phyloP scores from a whole-genome alignment of 1,140 invertebrate species.

The Ladona fulva region DNA sequence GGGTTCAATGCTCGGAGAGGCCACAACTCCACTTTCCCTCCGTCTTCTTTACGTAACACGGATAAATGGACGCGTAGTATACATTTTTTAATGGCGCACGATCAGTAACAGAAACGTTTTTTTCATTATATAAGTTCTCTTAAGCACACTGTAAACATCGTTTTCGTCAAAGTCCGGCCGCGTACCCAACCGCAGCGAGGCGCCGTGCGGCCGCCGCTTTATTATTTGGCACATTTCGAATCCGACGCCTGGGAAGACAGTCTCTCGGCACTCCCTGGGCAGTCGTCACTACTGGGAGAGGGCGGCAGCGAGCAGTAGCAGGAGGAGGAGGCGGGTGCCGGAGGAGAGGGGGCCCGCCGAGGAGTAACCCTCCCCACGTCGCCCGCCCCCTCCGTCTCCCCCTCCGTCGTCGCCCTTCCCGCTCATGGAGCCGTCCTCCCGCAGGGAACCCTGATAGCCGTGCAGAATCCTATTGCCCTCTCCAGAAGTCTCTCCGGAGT shows the following conservation, averaged over 20 bases:
- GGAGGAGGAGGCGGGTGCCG: background rate
- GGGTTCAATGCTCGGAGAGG: no score
- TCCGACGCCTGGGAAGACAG: no score
- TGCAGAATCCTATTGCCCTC: constrained; percentile 2
- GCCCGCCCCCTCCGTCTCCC: background rate
- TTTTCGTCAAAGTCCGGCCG: background rate
- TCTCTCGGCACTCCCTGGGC: no score
- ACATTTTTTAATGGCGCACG: background rate
- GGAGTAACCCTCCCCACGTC: background rate
- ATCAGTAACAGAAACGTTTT: constrained; percentile 1
- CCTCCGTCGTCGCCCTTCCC: constrained; percentile 11
- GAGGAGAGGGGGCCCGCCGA: background rate
- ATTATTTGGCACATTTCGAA: background rate
- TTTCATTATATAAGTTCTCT: background rate
- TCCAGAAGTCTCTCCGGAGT: constrained; percentile 11
- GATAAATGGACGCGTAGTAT: background rate
- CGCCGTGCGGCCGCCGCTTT: no score
- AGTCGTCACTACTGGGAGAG: background rate
- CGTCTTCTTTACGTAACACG: background rate
- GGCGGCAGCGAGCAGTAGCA: background rate
- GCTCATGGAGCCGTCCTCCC: background rate
- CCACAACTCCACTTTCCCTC: background rate
- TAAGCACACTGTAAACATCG: background rate
- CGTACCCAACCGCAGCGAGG: no score
- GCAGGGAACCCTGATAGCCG: constrained; percentile 14